Evolutionary conservation across 2,888 invertebrate genomes (phyloP).

Genomic region (Sericinus montela): DNA sequence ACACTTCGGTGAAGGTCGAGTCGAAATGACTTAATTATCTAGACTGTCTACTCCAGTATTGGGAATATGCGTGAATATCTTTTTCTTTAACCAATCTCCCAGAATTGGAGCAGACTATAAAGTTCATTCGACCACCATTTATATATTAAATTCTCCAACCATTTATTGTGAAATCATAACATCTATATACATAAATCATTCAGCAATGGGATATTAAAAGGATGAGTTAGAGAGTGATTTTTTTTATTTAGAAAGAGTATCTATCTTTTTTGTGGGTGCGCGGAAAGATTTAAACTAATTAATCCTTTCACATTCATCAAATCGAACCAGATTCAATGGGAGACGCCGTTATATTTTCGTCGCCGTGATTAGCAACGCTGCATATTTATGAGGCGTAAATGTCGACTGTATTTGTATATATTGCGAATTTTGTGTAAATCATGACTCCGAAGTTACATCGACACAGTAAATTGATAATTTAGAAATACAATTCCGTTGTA

Average conservation of each 20-base stretch:
- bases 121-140: too few species aligned
- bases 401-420: slow-evolving; percentile 26
- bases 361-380: slow-evolving; percentile 42
- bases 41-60: too few species aligned
- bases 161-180: too few species aligned
- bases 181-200: too few species aligned
- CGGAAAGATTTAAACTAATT: slow-evolving; percentile 1
- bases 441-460: slow-evolving; percentile 7
- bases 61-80: too few species aligned
- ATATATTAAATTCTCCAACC: too few species aligned
- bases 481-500: slow-evolving; percentile 4
- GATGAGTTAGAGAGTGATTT: too few species aligned
- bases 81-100: too few species aligned
- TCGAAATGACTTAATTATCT: too few species aligned
- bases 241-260: background rate
- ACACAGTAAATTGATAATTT: background rate
- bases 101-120: too few species aligned
- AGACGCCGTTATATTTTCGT: slow-evolving; percentile 38
- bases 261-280: background rate
- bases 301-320: slow-evolving; percentile 1
- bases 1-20: too few species aligned
- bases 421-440: slow-evolving; percentile 18
- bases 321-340: slow-evolving; percentile 30
- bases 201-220: too few species aligned
- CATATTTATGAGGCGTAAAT: slow-evolving; percentile 46